Evolutionary conservation across 2,888 invertebrate species (phyloP).

Genomic region (Diarsia brunnea): DNA sequence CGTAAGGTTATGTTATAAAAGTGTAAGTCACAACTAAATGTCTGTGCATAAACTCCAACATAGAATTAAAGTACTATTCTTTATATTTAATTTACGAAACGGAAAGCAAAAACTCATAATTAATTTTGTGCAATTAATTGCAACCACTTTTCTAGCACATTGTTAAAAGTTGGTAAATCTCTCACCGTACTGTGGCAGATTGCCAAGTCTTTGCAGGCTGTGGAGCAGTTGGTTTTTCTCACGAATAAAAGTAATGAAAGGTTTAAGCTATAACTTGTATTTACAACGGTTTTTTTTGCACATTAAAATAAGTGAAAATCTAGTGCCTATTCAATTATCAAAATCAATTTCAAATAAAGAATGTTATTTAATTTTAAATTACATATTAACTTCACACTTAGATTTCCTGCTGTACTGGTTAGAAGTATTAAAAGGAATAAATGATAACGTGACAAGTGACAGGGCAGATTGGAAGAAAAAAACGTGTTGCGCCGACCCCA

Average conservation of each 20-base stretch:
- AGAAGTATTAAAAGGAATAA: not conserved
- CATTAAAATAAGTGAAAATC: not conserved
- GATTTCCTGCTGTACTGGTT: not conserved
- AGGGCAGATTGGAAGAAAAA: no score
- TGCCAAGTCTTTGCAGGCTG: conserved; percentile 37
- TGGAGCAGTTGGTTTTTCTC: conserved; percentile 28
- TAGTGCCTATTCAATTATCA: not conserved
- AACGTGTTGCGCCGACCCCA: no score
- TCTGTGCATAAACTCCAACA: no score
- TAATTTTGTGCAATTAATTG: conserved; percentile 20
- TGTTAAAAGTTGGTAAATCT: conserved; percentile 50
- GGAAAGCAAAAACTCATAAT: not conserved
- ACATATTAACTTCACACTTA: not conserved
- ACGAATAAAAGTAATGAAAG: conserved; percentile 12
- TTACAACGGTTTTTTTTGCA: not conserved
- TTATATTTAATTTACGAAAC: no score
- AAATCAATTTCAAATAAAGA: not conserved
- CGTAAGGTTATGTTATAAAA: no score
- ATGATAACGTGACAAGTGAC: no score
- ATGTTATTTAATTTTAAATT: not conserved
- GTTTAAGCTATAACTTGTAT: not conserved
- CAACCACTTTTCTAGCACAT: conserved; percentile 20
- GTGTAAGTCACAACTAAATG: no score
- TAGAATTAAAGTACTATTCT: no score
- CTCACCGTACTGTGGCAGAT: conserved; percentile 30